These are phyloP conservation scores for Thereva unica DNA, from an alignment of 2,888 invertebrate species.

Conservation along the genomic window DNA sequence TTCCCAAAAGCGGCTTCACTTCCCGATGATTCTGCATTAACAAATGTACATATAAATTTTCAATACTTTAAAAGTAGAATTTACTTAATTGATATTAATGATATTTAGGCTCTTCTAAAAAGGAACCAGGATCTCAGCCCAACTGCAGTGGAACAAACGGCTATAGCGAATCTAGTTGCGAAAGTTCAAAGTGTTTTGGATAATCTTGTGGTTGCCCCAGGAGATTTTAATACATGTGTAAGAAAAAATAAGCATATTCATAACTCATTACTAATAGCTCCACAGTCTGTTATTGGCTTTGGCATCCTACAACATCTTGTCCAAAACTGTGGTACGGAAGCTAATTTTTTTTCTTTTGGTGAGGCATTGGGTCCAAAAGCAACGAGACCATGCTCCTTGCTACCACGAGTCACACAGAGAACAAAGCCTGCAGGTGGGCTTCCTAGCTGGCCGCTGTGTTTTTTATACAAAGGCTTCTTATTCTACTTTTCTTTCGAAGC, in stretches of 20 bases:
- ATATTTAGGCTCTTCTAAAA: slow-evolving; percentile 81
- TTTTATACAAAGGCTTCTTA: too few relatives aligned
- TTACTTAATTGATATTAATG: background rate
- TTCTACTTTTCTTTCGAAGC: too few relatives aligned
- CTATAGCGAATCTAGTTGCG: slow-evolving; percentile 89
- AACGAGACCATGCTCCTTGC: too few relatives aligned
- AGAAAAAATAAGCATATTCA: slow-evolving; percentile 57
- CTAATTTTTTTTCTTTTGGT: too few relatives aligned
- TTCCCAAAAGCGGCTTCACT: slow-evolving; percentile 84
- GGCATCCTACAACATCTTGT: too few relatives aligned
- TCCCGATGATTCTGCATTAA: slow-evolving; percentile 82
- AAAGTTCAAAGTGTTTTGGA: slow-evolving; percentile 95
- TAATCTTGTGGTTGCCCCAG: slow-evolving; percentile 91
- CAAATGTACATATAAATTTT: slow-evolving; percentile 64
- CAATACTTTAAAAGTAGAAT: background rate
- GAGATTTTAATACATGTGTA: slow-evolving; percentile 93
- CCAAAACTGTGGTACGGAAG: too few relatives aligned
- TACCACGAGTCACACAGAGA: too few relatives aligned
- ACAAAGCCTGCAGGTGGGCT: too few relatives aligned
- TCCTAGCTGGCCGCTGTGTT: too few relatives aligned
- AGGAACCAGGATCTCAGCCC: slow-evolving; percentile 92
- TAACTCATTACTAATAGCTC: too few relatives aligned
- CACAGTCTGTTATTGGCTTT: too few relatives aligned
- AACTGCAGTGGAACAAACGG: slow-evolving; percentile 85
- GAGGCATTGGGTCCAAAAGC: too few relatives aligned